Percentiles rank a stretch among this genome's conserved stretches.
These are phyloP conservation scores for Charadrius vociferus DNA, from an alignment of 2,113 vertebrate species.

Conservation along the genomic window DNA sequence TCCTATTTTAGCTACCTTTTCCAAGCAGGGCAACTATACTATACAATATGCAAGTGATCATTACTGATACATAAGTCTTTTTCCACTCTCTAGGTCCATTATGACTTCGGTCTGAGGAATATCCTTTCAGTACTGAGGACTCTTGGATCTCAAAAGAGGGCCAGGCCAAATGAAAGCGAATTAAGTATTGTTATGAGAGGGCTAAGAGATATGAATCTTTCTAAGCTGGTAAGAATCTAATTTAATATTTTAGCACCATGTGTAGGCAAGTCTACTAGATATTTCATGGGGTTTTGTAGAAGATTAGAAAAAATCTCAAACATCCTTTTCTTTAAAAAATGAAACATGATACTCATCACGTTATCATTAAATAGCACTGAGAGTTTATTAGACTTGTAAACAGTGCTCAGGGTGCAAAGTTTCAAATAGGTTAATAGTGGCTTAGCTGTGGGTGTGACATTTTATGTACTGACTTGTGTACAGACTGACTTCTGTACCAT, in stretches of 20 bases:
- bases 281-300: neutral
- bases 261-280: neutral
- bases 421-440: neutral
- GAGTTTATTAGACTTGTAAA: neutral
- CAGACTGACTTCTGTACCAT: neutral
- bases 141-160: conserved; percentile 80
- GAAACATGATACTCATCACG: neutral
- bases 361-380: neutral
- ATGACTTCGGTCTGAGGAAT: conserved; percentile 83
- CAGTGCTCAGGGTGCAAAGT: neutral
- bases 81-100: conserved; percentile 73
- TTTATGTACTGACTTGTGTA: neutral
- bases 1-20: neutral
- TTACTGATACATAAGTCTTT: neutral
- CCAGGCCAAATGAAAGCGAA: conserved; percentile 76
- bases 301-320: neutral
- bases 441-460: neutral
- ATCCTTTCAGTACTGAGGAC: conserved; percentile 81
- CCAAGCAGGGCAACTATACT: neutral
- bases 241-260: neutral
- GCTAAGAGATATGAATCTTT: conserved; percentile 82
- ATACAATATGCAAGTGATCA: neutral
- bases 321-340: neutral
- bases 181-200: conserved; percentile 81
- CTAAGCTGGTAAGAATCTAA: conserved; percentile 75